Evolutionary conservation across 2,888 invertebrate genomes (phyloP).

Genomic region (Thysanoteuthis rhombus): DNA sequence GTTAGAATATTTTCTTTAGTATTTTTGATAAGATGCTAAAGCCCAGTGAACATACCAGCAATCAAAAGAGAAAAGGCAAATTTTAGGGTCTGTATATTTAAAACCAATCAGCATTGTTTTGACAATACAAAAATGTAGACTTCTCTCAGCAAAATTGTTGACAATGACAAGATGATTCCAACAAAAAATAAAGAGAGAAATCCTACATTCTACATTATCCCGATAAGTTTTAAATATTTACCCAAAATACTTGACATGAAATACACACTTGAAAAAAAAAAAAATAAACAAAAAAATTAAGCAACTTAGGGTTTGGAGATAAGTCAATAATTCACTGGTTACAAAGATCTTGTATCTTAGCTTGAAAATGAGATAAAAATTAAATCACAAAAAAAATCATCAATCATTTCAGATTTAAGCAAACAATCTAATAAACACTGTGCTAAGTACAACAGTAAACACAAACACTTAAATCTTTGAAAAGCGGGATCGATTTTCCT

Average conservation of each 20-base stretch:
- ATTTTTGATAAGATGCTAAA: not conserved
- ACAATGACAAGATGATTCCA: not conserved
- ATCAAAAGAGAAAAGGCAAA: not conserved
- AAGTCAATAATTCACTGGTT: not conserved
- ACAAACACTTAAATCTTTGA: too few relatives aligned
- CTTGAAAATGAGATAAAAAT: not conserved
- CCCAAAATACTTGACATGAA: not conserved
- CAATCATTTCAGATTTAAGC: not conserved
- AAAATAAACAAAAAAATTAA: not conserved
- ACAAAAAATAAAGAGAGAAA: not conserved
- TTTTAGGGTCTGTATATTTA: not conserved
- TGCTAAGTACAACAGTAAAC: not conserved
- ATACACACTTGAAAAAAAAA: not conserved
- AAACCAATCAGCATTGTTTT: too few relatives aligned
- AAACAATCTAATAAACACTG: not conserved
- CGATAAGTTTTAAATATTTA: not conserved
- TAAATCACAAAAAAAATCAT: not conserved
- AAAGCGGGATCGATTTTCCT: not conserved
- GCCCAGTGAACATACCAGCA: not conserved
- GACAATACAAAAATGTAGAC: not conserved
- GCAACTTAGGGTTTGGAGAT: not conserved
- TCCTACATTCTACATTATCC: not conserved
- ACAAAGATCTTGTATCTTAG: not conserved
- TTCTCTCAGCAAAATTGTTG: not conserved
- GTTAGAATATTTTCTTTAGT: too few relatives aligned